phyloP scores from a whole-genome alignment of 2,113 vertebrate species.

The Pogonocichla stellata region DNA sequence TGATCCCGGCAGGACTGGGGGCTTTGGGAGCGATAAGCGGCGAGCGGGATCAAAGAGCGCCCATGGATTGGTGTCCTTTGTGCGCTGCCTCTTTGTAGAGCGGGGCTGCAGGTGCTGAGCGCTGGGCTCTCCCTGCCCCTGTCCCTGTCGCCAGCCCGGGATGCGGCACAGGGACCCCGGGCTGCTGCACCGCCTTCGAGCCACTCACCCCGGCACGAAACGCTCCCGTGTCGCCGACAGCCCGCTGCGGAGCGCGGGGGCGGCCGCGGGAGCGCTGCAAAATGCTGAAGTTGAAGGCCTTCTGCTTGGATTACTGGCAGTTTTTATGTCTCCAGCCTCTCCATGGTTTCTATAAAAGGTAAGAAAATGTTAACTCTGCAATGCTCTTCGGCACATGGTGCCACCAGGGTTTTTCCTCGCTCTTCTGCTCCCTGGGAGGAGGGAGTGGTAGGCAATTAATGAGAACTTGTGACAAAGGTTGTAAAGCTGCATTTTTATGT shows the following conservation, averaged over 20 bases:
- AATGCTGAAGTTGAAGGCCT: conserved; percentile 96
- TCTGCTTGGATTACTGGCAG: conserved; percentile 98
- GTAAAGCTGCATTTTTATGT: neutral
- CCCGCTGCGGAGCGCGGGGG: neutral
- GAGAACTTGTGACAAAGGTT: conserved; percentile 42
- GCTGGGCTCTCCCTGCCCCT: neutral
- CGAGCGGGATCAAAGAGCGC: neutral
- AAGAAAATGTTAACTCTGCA: conserved; percentile 60
- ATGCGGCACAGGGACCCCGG: neutral
- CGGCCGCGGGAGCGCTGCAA: conserved; percentile 38
- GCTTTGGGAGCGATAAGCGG: neutral
- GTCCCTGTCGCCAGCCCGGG: neutral
- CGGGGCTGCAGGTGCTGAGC: conserved; percentile 68
- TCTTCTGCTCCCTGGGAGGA: neutral
- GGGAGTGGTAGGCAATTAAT: conserved; percentile 35
- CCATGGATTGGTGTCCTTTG: conserved; percentile 60
- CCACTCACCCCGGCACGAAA: neutral
- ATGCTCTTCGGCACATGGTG: neutral
- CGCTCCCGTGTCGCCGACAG: neutral
- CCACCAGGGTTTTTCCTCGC: neutral
- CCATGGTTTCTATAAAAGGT: conserved; percentile 92
- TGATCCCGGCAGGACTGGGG: neutral
- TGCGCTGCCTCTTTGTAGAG: conserved; percentile 68
- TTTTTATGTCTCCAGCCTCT: conserved; percentile 94
- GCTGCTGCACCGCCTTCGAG: neutral